A percentile compares a stretch with the other conserved stretches of the same genome.
Evolutionary conservation across 2,888 invertebrate species (phyloP).

Genomic region (Operophtera brumata): DNA sequence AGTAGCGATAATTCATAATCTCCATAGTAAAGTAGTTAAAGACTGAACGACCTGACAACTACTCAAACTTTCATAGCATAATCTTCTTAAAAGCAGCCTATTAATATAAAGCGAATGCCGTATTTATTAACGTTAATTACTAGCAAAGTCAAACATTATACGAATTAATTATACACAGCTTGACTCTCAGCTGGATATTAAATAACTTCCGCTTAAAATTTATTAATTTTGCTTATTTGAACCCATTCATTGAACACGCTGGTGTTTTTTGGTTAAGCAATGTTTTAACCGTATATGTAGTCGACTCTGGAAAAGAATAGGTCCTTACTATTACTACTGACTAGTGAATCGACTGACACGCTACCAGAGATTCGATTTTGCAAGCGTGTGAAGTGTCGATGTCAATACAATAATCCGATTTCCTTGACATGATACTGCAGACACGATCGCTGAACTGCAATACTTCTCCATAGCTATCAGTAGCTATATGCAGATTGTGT

Average conservation of each 20-base stretch:
- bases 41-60: conserved; percentile 38
- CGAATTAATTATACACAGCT: conserved; percentile 25
- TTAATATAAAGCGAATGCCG: conserved; percentile 46
- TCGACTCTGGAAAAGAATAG: background rate
- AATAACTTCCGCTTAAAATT: conserved; percentile 9
- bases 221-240: background rate
- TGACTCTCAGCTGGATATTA: conserved; percentile 18
- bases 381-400: conserved; percentile 21
- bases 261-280: background rate
- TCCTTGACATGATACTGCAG: conserved; percentile 8
- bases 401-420: conserved; percentile 23
- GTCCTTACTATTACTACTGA: background rate
- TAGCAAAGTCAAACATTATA: conserved; percentile 29
- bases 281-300: background rate
- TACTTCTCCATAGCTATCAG: background rate
- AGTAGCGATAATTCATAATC: conserved; percentile 52
- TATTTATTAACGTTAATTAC: conserved; percentile 42
- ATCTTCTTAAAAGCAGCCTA: conserved; percentile 51
- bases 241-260: background rate
- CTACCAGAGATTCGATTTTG: conserved; percentile 10
- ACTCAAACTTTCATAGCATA: conserved; percentile 52
- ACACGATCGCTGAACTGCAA: background rate
- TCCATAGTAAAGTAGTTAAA: conserved; percentile 37
- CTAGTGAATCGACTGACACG: conserved; percentile 7
- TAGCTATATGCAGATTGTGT: background rate